Evolutionary conservation across 2,113 vertebrate genomes (phyloP), one percentile per base, ranked within the genome.

Genomic region (Myrmecobius fasciatus): DNA sequence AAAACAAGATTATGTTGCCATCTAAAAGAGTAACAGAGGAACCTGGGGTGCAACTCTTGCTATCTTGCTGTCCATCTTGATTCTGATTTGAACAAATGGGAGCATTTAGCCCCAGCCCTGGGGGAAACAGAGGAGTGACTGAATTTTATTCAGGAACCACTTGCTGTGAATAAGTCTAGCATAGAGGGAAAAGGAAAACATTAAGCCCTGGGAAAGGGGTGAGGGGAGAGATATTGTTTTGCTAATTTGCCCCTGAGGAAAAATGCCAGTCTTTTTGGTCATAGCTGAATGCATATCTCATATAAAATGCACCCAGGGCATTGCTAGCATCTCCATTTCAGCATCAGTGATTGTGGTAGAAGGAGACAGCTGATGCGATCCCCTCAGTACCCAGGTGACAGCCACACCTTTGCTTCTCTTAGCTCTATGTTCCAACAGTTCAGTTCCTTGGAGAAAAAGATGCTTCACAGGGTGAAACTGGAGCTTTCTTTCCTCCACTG

Each of bases 291-390:
- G 94, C 96, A 91, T 94, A 94, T 92, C 91, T 96, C 26, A 91
- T 90, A 93, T 95, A 56, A 97, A 96, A 97, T 96, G 92, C 54
- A 46, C 93, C 93, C 48, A 52, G 91, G 54, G 91, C 60, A 46
- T 83, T 95, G 90, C n/a, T 97, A 92, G 53, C 67, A 49, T 97
- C 96, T 93, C 36, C 93, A 93, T 98, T 95, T 94, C 92, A 92
- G 48, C 60, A 96, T 94, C 95, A 96, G 89, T 52, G 90, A 46
- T 36, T 48, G 6, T 91, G 60, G 51, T 36, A 49, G 54, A 83
- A 92, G 52, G 75, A 9, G n/a, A 52, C 28, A 91, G 11, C 56
- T 24, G 90, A 24, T 67, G 89, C 36, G 46, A 95, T 52, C 92
- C 54, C 92, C 31, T 0, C 7, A 51, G 12, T 93, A 92, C 6